Conservation (phyloP, 2,113 vertebrate species). For the Acanthisitta chloris region DNA sequence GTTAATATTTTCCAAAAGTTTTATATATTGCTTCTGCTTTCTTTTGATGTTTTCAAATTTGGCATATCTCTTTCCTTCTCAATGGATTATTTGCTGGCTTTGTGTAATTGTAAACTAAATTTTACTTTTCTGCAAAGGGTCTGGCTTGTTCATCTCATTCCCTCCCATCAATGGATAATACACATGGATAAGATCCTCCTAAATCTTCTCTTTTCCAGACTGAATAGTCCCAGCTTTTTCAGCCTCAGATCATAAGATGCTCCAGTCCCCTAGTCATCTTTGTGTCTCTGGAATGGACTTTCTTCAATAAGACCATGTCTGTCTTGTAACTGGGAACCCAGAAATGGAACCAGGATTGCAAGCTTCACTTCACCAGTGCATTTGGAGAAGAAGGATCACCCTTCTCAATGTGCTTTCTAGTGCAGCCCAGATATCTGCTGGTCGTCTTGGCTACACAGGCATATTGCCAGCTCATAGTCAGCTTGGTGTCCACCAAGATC, state of each 20-base stretch:
- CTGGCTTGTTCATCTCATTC: background rate
- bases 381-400: background rate
- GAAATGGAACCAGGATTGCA: background rate
- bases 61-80: background rate
- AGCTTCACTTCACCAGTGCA: background rate
- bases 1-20: background rate
- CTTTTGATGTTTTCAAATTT: background rate
- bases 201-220: background rate
- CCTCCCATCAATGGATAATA: background rate
- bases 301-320: background rate
- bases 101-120: background rate
- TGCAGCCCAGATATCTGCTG: background rate
- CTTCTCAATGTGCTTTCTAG: background rate
- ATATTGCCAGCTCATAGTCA: background rate
- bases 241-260: background rate
- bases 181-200: background rate
- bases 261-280: background rate
- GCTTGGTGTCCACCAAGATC: rapidly evolving
- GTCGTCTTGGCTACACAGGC: background rate
- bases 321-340: background rate
- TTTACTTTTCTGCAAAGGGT: background rate
- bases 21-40: background rate
- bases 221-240: background rate
- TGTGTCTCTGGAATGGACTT: background rate
- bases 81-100: background rate